Base-by-base conservation (phyloP, 2,888 invertebrate genomes). In the Thyatira batis region DNA sequence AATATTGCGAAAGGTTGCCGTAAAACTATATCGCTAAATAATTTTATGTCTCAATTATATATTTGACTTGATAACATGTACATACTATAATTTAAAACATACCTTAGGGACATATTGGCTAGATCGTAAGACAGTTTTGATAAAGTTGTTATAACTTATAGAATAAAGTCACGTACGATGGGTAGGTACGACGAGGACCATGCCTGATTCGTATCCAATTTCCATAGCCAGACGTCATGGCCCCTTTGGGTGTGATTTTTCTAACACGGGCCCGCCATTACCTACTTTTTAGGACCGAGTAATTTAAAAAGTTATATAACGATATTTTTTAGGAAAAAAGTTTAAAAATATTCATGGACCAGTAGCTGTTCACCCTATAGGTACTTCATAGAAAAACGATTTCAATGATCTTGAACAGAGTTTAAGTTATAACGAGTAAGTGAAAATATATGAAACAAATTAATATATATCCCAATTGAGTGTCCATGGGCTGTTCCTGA, bases 381-480 rank as follows among this genome's bases (percentile, higher is more conserved):
- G 5, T 8, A 9, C 11, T 13, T 13, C 13, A 33, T 33, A 33
- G 33, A 33, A 30, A 30, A n/a, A 30, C 30, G 11, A 30, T 10
- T 11, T 4, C 11, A 11, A 11, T 11, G 0, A 28, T 39, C 8
- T 8, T 39, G 39, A 39, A 39, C 4, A 1, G 3, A 33, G 33
- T 6, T 33, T 1, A 13, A 13, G 30, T 39, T 39, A 8, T n/a
- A 17, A 17, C 13, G 39, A 1, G 39, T 17, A 17, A 17, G 39
- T 39, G 39, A 17, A 39, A 13, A 39, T 17, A 39, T 59, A 58
- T 57, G 54, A 20, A 13, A 39, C 39, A 39, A 60, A 58, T 57
- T 54, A 20, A 70, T 65, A 67, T 69, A 70, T 66, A 62, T 58
- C 58, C 55, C 61, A 58, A 69, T 64, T 60, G 63, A 63, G 43